Base-by-base conservation (phyloP, 1,140 invertebrate genomes). In the Carcinoscorpius rotundicauda region DNA sequence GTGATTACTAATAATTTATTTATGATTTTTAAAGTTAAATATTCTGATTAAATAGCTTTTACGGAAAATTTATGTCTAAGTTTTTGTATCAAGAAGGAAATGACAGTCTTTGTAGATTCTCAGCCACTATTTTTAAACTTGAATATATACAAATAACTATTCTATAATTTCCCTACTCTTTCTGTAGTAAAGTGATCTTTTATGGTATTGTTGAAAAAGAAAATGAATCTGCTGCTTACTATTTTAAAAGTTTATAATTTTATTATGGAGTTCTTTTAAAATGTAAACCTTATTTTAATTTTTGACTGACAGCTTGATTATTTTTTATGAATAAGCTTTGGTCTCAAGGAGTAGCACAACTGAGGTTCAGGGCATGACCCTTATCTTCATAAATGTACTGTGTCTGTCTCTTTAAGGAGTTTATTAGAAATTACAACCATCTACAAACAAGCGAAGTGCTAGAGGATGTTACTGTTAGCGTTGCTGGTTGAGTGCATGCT, bases 321-420 rank as follows among this genome's bases (percentile, higher is more conserved):
- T 10, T 71, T 67, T 72, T 69, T 6, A 86, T 83, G 86, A 98
- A 80, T 98, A 90, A 92, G 75, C 74, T 97, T 49, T 81, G 96
- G 67, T 84, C 83, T 0, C 80, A 83, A 65, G 84, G 86, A 50
- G 80, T 98, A 29, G 81, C 83, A 57, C 83, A 89, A 55, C 78
- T 94, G 4, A 97, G 97, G 79, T 78, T 79, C 66, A 83, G 74
- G 78, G 49, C 81, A 87, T 48, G 82, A 88, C 78, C 95, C 96
- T n/a, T 99, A 99, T 78, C 97, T 97, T 29, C 97, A 99, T 78
- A 99, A 99, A 79, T 99, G 97, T 75, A 82, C 92, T 79, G 96
- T 99, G 0, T 84, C 86, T 4, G 91, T 85, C 49, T 96, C 93
- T 0, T 77, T 99, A 62, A 83, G 72, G 86, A 89, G 49, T 99